Conservation (phyloP, 2,797 vertebrate genomes). For the Hydrocynus forskahlii region DNA sequence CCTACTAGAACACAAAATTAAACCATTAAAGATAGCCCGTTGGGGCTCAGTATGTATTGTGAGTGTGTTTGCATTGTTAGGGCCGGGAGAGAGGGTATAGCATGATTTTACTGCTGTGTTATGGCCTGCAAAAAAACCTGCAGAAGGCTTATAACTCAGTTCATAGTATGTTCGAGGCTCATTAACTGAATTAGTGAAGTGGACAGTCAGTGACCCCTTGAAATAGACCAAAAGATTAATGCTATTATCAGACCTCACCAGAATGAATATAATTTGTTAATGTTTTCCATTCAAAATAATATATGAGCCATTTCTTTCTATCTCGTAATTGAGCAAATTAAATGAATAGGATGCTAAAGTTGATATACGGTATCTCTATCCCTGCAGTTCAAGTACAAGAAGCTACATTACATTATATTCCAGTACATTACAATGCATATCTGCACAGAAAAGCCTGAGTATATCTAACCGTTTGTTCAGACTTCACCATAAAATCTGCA, state of each 20-base stretch:
- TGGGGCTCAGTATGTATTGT: neutral
- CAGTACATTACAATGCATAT: neutral
- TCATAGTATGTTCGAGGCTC: slow-evolving; percentile 46
- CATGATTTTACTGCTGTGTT: slow-evolving; percentile 26
- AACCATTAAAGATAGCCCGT: neutral
- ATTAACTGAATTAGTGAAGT: slow-evolving; percentile 55
- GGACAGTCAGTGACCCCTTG: slow-evolving; percentile 47
- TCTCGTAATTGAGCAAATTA: slow-evolving; percentile 12
- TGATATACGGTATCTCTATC: neutral
- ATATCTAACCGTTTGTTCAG: neutral
- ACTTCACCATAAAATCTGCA: neutral
- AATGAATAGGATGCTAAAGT: neutral
- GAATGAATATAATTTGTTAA: slow-evolving; percentile 58
- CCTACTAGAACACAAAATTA: neutral
- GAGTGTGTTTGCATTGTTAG: slow-evolving; percentile 4
- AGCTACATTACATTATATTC: neutral
- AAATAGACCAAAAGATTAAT: slow-evolving; percentile 55
- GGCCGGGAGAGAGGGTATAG: neutral
- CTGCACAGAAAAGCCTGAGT: neutral
- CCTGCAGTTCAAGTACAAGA: neutral
- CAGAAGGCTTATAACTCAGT: slow-evolving; percentile 49
- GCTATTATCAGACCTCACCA: slow-evolving; percentile 43
- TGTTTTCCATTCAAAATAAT: slow-evolving; percentile 55
- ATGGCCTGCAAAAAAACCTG: slow-evolving; percentile 25
- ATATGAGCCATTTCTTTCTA: slow-evolving; percentile 30